These are phyloP conservation scores for Trichonephila inaurata DNA, from an alignment of 1,140 invertebrate species.

Conservation along the genomic window DNA sequence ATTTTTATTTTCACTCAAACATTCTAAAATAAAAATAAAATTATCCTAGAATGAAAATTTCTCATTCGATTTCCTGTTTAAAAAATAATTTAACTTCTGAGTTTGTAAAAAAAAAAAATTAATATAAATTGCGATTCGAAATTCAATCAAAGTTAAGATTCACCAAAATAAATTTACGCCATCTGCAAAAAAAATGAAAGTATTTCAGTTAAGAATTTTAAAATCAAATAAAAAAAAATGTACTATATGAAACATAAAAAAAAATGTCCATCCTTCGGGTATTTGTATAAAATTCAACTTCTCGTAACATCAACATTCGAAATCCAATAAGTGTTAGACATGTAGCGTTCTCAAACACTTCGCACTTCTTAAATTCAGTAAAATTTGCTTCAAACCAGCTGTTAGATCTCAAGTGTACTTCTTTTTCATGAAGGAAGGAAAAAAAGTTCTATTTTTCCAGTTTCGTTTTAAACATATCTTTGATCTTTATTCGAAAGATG, in stretches of 20 bases:
- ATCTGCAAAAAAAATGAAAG: too few species aligned
- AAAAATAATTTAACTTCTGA: too few species aligned
- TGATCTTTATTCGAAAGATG: neutral
- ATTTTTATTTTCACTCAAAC: too few species aligned
- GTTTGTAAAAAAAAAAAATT: too few species aligned
- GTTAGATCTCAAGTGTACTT: neutral
- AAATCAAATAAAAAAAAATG: neutral
- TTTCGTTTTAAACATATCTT: neutral
- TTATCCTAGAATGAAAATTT: too few species aligned
- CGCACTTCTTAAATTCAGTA: neutral
- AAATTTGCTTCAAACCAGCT: constrained; percentile 22
- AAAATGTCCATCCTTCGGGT: neutral
- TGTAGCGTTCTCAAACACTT: neutral
- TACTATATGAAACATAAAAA: neutral
- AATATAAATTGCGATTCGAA: too few species aligned
- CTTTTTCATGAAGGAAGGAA: neutral
- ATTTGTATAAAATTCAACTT: neutral
- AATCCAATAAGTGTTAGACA: constrained; percentile 4
- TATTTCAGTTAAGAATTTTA: neutral
- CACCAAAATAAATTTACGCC: neutral
- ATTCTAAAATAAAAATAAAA: too few species aligned
- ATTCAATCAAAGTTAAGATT: neutral
- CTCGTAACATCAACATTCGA: neutral
- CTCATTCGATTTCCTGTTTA: too few species aligned
- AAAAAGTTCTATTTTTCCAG: neutral